Evolutionary conservation across 2,113 vertebrate genomes (phyloP), one percentile per base, ranked within the genome.

Genomic region (Numida meleagris): DNA sequence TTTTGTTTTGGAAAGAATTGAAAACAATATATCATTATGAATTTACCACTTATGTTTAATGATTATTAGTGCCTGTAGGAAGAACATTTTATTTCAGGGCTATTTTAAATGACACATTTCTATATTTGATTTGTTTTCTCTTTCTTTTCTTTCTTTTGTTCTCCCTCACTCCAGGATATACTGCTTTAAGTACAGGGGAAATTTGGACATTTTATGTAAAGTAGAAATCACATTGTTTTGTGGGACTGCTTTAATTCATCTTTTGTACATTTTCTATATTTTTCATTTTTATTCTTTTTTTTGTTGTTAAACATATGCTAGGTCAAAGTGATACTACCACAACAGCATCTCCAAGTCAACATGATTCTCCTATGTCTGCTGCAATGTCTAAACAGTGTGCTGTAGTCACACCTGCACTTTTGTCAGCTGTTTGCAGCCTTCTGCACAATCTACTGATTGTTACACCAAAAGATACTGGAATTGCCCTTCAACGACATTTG

Each of bases 361-460:
- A 89, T 38, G 98, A 98, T 75, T 98, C 98, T 57, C 95, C 91
- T 19, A 83, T 86, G 57, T 94, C 96, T 33, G 97, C 96, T 77
- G 86, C 91, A 70, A 78, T 95, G 18, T 88, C 98, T 48, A 98
- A 97, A n/a, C 97, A 96, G 7, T 58, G n/a, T 58, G 97, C 97
- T 75, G 90, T 98, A 85, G 98, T 99, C 91, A 99, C 99, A 18
- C 98, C 98, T 18, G 97, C 98, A 84, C 98, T 99, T 50, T 92
- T 99, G 80, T 98, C 98, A 1, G 98, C 99, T 20, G 72, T 98
- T 86, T 99, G 99, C 48, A 97, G 98, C 94, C 98, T 99, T 94
- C 95, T 99, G 84, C 96, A 98, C 83, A 99, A 99, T 96, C 97
- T 99, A 82, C 86, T 99, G 94, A 94, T 97, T 74, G 96, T 98